Conservation (phyloP, 2,113 vertebrate genomes). For the Notarius lentiginosus region DNA sequence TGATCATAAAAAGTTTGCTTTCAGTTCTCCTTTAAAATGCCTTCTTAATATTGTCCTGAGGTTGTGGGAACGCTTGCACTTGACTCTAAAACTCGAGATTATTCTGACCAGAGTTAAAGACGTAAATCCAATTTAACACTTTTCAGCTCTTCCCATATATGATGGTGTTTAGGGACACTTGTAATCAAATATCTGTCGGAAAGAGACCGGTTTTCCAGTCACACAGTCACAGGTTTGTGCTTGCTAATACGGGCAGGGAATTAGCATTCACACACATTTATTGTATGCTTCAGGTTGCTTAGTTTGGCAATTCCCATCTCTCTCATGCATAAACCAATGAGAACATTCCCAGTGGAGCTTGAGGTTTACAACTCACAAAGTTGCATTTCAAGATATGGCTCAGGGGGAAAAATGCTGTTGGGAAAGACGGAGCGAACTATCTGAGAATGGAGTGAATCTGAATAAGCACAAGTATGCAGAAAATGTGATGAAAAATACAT, state of each 20-base stretch:
- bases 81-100: background rate
- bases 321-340: background rate
- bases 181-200: background rate
- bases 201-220: background rate
- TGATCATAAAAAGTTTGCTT: no score
- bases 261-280: constrained; percentile 23
- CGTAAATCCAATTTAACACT: constrained; percentile 9
- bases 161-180: background rate
- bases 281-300: background rate
- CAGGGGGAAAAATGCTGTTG: no score
- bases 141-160: background rate
- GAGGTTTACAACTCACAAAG: no score
- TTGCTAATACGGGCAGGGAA: constrained; percentile 35
- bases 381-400: no score
- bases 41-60: background rate
- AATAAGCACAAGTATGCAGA: background rate
- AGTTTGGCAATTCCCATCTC: background rate
- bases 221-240: constrained; percentile 5
- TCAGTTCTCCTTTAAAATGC: background rate
- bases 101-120: background rate
- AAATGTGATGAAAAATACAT: background rate
- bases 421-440: background rate
- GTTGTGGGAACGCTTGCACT: background rate
- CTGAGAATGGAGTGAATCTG: background rate
- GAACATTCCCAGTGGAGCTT: no score